These are phyloP conservation scores for Hydropotes inermis DNA, from an alignment of 2,113 vertebrate species.

Conservation along the genomic window DNA sequence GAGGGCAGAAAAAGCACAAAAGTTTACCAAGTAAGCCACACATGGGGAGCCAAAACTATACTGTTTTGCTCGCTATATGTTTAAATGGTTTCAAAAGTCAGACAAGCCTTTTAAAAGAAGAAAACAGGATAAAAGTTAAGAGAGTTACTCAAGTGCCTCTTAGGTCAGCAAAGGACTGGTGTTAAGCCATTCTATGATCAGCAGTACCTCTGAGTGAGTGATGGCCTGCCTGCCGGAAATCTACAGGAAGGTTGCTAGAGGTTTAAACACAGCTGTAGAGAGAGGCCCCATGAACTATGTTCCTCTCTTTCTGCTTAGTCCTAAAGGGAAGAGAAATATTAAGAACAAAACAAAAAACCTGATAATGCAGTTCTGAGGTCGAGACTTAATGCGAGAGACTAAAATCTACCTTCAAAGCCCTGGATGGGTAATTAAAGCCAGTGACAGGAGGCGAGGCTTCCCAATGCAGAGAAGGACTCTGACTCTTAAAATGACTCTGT, in stretches of 20 bases:
- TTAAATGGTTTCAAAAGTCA: not conserved
- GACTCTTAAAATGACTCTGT: not conserved
- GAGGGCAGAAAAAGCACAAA: not conserved
- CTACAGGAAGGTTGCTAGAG: not conserved
- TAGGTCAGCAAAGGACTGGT: not conserved
- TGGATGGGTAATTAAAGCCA: fast-evolving
- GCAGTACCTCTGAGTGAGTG: not conserved
- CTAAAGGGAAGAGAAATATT: not conserved
- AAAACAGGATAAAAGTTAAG: not conserved
- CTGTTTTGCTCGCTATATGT: not conserved
- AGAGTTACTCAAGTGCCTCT: not conserved
- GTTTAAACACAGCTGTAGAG: not conserved
- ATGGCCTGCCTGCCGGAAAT: too few species aligned
- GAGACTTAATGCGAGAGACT: not conserved
- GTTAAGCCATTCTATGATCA: fast-evolving
- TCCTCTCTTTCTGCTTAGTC: not conserved
- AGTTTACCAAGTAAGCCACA: not conserved
- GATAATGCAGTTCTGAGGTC: not conserved
- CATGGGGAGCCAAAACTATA: fast-evolving
- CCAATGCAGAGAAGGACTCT: not conserved
- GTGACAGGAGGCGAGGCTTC: fast-evolving
- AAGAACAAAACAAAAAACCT: not conserved
- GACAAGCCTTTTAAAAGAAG: not conserved
- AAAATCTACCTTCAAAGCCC: not conserved
- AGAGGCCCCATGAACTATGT: not conserved